Base-by-base conservation (phyloP, 2,797 vertebrate genomes). In the Notamacropus eugenii region DNA sequence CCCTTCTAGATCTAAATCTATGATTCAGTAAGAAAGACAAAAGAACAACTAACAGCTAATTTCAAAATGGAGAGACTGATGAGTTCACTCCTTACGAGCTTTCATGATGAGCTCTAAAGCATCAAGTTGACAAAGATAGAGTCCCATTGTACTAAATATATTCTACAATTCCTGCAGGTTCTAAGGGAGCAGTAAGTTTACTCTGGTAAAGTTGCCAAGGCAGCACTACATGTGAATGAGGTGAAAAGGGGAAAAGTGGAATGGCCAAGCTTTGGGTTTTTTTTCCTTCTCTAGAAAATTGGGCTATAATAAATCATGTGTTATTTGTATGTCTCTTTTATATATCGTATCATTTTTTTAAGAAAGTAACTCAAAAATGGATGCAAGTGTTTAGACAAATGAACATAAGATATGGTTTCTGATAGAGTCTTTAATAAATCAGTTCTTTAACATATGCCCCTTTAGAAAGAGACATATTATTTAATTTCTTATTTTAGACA, bases 401-500 rank as follows among this genome's bases (percentile, higher is more conserved):
- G 92, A 67, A 34, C 92, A 27, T 92, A 92, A 93, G 13, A 8
- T 56, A 1, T 11, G 46, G 58, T 91, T 94, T 55, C 34, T 74
- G 8, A 92, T 93, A 93, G 34, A 90, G 24, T 22, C 55, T 95
- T 92, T 95, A 93, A 92, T 96, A 95, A 90, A 82, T 40, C 50
- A 93, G 12, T 93, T 92, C 91, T 93, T 87, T 50, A 24, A 55
- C n/a, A 56, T 90, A 90, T 92, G 54, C 40, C 27, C 24, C 27
- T 46, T 95, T 94, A 91, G 50, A 29, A 94, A 90, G 91, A 31
- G 94, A 94, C 55, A 59, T 90, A 46, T 31, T 92, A 74, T 92
- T 95, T 95, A 57, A 97, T 93, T 94, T 96, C 57, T 87, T 93
- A 34, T 82, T 46, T 93, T 57, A 62, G 90, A 91, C 59, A 90